Base-by-base conservation (phyloP, 2,797 vertebrate genomes). In the Emys orbicularis region DNA sequence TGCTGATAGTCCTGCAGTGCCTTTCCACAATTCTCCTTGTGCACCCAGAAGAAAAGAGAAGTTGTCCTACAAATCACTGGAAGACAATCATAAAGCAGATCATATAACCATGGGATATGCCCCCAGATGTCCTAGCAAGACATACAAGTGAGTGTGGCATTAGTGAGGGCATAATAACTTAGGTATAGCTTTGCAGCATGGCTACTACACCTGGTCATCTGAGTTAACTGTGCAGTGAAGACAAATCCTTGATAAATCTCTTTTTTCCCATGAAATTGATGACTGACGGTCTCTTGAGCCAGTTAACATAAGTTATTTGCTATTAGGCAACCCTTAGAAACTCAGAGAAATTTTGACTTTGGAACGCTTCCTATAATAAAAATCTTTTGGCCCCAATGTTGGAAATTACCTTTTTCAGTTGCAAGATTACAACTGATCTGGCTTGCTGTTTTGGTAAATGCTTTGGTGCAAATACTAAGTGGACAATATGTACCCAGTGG, bases 121-220 rank as follows among this genome's bases (percentile, higher is more conserved):
- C 27, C 29, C 81, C 19, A 87, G 83, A 79, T n/a, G 2, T 74
- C 41, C 74, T 87, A 91, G 9, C 27, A 74, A 49, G n/a, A 81
- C 86, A 21, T 25, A 54, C 12, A 59, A 54, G 27, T 0, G 0
- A 31, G 3, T 1, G 37, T 79, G 10, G 81, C 15, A 47, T 61
- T 81, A 77, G 8, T 21, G 56, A 83, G 12, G 21, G 11, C 76
- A 77, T 11, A 59, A 44, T 27, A 83, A 2, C 11, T 50, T 54
- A 44, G 6, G 68, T 41, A 37, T 25, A 10, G 37, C 37, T 41
- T 25, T 72, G 37, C 37, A 72, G n/a, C 10, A 5, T 72, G n/a
- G 10, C 37, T 41, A 11, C n/a, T 2, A 72, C 21, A 72, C 19
- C 37, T 5, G 57, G 3, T 2, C 77, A 44, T 4, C 3, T 34